Evolutionary conservation across 2,797 vertebrate genomes (phyloP), one percentile per base, ranked within the genome.

Genomic region (Neostethus bicornis): DNA sequence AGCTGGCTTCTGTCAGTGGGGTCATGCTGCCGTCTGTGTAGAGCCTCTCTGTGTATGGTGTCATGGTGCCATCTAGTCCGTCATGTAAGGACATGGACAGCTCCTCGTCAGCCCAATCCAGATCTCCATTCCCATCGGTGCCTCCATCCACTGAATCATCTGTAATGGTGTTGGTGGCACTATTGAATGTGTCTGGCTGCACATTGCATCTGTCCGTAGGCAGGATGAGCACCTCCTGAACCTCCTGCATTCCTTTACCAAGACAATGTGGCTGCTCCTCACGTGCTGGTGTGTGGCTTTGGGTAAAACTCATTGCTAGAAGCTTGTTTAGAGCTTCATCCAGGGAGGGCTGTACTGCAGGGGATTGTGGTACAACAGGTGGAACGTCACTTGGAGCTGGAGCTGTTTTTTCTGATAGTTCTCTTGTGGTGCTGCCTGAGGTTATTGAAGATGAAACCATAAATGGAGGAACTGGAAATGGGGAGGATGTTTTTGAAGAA

Each of bases 91-190:
- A 87, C 81, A 91, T 58, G 7, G 91, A 92, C 19, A 92, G 75
- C 35, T 91, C 91, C 74, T 91, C 90, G 0, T 92, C 92, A 0
- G 87, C 89, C 91, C 91, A 92, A 74, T 92, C 91, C 66, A 90
- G 63, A 7, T 92, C 90, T 10, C 84, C 85, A 39, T 83, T 89
- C 28, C 84, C 79, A 0, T 61, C 79, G 0, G 38, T 83, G 48
- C 72, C 53, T 49, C 72, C 85, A 53, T 87, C 87, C 53, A 89
- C 75, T 0, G 87, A 87, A 1, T 77, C 85, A 0, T 89, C 87
- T 0, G 81, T 86, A 54, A 86, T 75, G 3, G 80, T 87, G 77
- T 80, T 85, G 44, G 78, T 66, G 50, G 75, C 38, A 14, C 83
- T 83, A 8, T 77, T 65, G 50, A 83, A 88, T 2, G 88, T 92